These are phyloP conservation scores for Drosophila busckii DNA, from an alignment of 1,140 invertebrate species.

Conservation along the genomic window DNA sequence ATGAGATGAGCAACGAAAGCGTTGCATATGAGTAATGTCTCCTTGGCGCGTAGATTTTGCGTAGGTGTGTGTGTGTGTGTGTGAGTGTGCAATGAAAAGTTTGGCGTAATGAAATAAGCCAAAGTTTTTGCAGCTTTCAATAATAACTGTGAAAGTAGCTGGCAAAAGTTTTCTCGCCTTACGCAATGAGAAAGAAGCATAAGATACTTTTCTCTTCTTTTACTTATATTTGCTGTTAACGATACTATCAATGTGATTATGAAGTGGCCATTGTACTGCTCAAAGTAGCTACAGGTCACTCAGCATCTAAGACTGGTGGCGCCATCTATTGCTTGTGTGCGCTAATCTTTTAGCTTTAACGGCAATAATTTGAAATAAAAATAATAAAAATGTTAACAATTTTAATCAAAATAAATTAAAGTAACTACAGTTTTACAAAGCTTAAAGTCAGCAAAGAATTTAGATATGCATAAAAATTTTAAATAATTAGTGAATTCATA, in stretches of 20 bases:
- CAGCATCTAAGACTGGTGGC: too few relatives aligned
- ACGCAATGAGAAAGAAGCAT: slow-evolving; percentile 5
- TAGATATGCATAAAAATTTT: too few relatives aligned
- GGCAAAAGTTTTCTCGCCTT: slow-evolving; percentile 53
- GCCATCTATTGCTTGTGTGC: slow-evolving; percentile 3
- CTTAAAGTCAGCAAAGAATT: too few relatives aligned
- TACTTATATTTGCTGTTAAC: slow-evolving; percentile 7
- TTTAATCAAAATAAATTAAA: too few relatives aligned
- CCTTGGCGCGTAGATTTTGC: too few relatives aligned
- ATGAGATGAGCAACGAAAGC: not conserved
- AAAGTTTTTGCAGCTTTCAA: slow-evolving; percentile 73
- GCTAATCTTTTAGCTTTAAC: too few relatives aligned
- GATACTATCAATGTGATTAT: slow-evolving; percentile 56
- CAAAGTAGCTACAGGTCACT: not conserved
- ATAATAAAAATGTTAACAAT: too few relatives aligned
- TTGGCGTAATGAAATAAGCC: slow-evolving; percentile 74
- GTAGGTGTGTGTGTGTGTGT: not conserved
- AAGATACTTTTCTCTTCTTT: not conserved
- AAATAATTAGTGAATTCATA: too few relatives aligned
- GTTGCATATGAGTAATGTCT: slow-evolving; percentile 40
- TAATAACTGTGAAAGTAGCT: slow-evolving; percentile 75
- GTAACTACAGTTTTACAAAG: too few relatives aligned
- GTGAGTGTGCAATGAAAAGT: slow-evolving; percentile 56
- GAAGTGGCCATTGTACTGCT: slow-evolving; percentile 46
- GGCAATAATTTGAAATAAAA: too few relatives aligned